Evolutionary conservation across 2,888 invertebrate genomes (phyloP).

Genomic region (Ceraclea dissimilis): DNA sequence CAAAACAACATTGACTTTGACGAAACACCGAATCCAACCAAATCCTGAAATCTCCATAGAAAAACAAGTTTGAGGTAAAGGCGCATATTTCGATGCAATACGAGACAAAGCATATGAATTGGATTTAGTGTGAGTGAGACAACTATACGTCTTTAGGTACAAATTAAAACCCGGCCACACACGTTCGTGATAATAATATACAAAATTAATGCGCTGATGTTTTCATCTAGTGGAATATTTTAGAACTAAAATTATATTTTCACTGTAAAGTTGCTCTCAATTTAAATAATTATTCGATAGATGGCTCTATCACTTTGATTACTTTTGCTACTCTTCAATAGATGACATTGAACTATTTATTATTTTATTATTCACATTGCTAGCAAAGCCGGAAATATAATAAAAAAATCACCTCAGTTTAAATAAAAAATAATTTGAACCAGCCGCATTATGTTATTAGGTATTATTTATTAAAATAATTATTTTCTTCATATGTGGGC

Average conservation of each 20-base stretch:
- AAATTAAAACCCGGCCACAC: not conserved
- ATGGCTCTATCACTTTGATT: no score
- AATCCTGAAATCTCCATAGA: not conserved
- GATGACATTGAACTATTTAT: no score
- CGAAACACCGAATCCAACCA: constrained; percentile 18
- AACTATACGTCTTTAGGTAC: constrained; percentile 9
- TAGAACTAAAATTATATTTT: not conserved
- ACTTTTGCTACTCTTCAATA: no score
- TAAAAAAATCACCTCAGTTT: no score
- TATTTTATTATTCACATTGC: no score
- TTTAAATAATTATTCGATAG: no score
- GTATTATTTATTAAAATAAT: no score
- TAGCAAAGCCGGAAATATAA: no score
- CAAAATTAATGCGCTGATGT: not conserved
- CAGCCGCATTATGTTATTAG: no score
- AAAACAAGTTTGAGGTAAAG: constrained; percentile 19
- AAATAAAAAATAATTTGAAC: no score
- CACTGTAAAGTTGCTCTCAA: no score
- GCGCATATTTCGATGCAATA: constrained; percentile 16
- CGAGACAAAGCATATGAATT: constrained; percentile 7
- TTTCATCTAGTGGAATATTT: constrained; percentile 5
- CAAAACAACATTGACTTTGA: constrained; percentile 19
- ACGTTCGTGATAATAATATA: constrained; percentile 3
- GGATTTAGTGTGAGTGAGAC: constrained; percentile 4
- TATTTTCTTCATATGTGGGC: no score